Evolutionary conservation across 2,797 vertebrate genomes (phyloP).

Genomic region (Arnoldichthys spilopterus): DNA sequence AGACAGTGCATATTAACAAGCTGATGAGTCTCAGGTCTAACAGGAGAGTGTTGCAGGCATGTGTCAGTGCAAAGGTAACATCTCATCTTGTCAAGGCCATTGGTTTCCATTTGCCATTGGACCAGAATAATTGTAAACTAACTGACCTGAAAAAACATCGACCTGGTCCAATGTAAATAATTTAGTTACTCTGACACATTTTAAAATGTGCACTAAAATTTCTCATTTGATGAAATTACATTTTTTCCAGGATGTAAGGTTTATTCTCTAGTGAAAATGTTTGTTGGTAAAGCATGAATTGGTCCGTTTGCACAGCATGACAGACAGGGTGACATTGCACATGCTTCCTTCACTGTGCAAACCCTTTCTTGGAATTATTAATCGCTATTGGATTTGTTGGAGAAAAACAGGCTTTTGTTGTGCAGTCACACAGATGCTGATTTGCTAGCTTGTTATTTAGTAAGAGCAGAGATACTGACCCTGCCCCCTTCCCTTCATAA

Average conservation of each 20-base stretch:
- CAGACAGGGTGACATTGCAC: neutral
- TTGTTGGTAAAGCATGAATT: too few species aligned
- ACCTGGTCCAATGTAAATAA: too few species aligned
- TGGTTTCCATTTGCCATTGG: neutral
- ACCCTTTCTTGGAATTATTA: neutral
- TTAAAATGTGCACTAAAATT: too few species aligned
- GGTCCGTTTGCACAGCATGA: neutral
- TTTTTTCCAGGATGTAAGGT: neutral
- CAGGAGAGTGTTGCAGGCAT: neutral
- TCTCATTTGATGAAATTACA: too few species aligned
- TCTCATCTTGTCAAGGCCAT: slow-evolving; percentile 1
- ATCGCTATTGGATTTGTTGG: neutral
- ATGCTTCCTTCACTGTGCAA: neutral
- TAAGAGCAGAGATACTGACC: neutral
- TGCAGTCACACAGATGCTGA: neutral
- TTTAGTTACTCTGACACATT: too few species aligned
- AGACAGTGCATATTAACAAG: neutral
- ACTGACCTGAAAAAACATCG: too few species aligned
- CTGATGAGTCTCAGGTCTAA: neutral
- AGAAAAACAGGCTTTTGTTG: neutral
- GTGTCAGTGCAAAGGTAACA: neutral
- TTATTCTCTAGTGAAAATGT: neutral
- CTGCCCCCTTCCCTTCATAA: neutral
- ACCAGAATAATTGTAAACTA: neutral
- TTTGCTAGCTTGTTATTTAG: neutral